Percentiles rank a stretch among this genome's conserved stretches.
These are phyloP conservation scores for Gracilinanus agilis DNA, from an alignment of 2,113 vertebrate species.

Conservation along the genomic window DNA sequence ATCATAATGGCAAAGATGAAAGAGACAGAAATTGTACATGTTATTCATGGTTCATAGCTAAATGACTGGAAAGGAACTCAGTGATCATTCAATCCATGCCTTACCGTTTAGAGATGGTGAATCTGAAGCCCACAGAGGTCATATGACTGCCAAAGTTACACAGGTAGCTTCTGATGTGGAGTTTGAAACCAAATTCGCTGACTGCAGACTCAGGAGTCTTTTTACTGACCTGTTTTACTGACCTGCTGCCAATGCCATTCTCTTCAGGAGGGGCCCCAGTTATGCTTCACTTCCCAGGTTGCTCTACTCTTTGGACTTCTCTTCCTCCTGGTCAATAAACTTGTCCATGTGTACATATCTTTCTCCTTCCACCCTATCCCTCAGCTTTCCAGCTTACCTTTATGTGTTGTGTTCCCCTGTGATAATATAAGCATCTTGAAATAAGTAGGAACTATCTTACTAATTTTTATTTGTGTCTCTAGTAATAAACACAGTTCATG, in stretches of 20 bases:
- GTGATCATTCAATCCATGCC: neutral
- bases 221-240: neutral
- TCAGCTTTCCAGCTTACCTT: neutral
- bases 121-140: neutral
- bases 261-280: neutral
- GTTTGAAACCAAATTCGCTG: neutral
- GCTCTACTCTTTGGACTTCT: neutral
- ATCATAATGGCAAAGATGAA: too few species aligned
- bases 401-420: neutral
- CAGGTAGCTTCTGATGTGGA: neutral
- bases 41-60: too few species aligned
- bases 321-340: neutral
- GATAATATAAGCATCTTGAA: neutral
- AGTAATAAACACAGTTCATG: neutral
- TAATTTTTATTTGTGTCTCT: neutral
- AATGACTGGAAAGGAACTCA: neutral
- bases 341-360: neutral
- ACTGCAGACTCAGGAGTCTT: neutral
- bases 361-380: neutral
- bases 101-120: neutral
- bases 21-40: too few species aligned
- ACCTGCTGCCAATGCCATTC: neutral
- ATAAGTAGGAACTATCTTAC: neutral
- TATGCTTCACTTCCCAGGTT: neutral
- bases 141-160: neutral